Percentiles rank a stretch among this genome's conserved stretches.
Conservation (phyloP, 2,888 invertebrate species). For the Buathra laborator region DNA sequence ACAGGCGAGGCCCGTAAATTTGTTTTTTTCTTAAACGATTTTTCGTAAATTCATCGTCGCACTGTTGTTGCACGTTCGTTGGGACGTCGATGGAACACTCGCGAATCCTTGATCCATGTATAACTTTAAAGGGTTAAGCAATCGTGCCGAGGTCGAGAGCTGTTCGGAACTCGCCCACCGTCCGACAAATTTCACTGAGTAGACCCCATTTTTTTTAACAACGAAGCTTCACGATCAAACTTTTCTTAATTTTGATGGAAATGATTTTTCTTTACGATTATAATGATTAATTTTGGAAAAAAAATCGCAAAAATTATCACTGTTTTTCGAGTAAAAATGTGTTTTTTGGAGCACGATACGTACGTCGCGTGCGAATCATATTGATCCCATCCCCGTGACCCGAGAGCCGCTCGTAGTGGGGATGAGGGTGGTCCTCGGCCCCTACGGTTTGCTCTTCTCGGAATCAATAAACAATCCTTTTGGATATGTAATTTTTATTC, state of each 20-base stretch:
- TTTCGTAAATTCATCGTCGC: slow-evolving; percentile 30
- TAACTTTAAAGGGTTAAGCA: slow-evolving; percentile 32
- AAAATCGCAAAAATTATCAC: slow-evolving; percentile 7
- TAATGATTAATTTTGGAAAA: not conserved
- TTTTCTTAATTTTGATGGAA: not conserved
- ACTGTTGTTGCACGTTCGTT: not conserved
- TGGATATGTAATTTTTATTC: slow-evolving; percentile 21
- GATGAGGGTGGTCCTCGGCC: slow-evolving; percentile 66
- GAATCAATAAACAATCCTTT: slow-evolving; percentile 66
- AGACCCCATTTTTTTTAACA: slow-evolving; percentile 12
- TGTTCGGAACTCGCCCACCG: slow-evolving; percentile 39
- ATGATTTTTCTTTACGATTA: not conserved
- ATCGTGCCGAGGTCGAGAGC: slow-evolving; percentile 59
- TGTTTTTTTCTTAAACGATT: slow-evolving; percentile 10
- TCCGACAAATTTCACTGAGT: slow-evolving; percentile 42
- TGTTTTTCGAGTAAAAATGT: slow-evolving; percentile 66
- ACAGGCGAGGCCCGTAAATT: slow-evolving; percentile 1
- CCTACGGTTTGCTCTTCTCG: slow-evolving; percentile 20
- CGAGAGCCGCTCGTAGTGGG: slow-evolving; percentile 72
- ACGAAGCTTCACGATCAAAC: slow-evolving; percentile 5
- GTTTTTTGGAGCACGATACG: slow-evolving; percentile 62
- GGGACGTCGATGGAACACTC: slow-evolving; percentile 9
- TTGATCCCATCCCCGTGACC: slow-evolving; percentile 78
- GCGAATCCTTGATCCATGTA: slow-evolving; percentile 33
- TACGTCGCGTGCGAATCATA: slow-evolving; percentile 79